Evolutionary conservation across 2,797 vertebrate species (phyloP), one percentile per base, ranked within the genome.

Genomic region (Catostomus latipinnis): DNA sequence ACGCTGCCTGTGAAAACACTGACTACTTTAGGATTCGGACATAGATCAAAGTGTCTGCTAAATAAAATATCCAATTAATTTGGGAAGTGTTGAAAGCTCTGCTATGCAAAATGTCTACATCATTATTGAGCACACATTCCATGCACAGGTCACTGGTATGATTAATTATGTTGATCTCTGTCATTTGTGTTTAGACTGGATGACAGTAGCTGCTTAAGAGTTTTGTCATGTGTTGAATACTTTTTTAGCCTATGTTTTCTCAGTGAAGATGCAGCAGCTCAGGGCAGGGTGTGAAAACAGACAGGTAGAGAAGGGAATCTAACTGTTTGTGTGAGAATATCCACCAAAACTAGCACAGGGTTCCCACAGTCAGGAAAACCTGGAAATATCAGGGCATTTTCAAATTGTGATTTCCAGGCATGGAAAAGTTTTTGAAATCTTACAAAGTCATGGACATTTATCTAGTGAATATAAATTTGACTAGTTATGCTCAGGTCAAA

Each of bases 251-350:
- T 6, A 12, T 70, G 67, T 53, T 54, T 71, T 67, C 76, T 69
- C 22, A 16, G 49, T 45, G 34, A 22, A 77, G 66, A 66, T 77
- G 66, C 0, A 56, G 66, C 16, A 4, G 43, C 49, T 78, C 57
- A 56, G 1, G 11, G n/a, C 14, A 54, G 67, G 58, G 68, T 63
- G 49, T 78, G 43, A 78, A 71, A 71, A 70, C 65, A 76, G 54
- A 68, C 67, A 62, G 57, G 22, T 71, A 61, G 46, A 13, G 10
- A 53, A 18, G 14, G 57, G 57, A 71, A 78, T 54, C 46, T 45
- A n/a, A 46, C 53, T 70, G 13, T 48, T 45, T 53, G 67, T 70
- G 49, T 78, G 34, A 71, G 49, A 78, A 63, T 46, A 13, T 46
- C 8, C 43, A 71, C 43, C 12, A 22, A 46, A 56, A 56, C 34